Percentiles rank a stretch among this genome's conserved stretches.
phyloP scores from a whole-genome alignment of 1,140 invertebrate genomes.

The Eriocheir sinensis region DNA sequence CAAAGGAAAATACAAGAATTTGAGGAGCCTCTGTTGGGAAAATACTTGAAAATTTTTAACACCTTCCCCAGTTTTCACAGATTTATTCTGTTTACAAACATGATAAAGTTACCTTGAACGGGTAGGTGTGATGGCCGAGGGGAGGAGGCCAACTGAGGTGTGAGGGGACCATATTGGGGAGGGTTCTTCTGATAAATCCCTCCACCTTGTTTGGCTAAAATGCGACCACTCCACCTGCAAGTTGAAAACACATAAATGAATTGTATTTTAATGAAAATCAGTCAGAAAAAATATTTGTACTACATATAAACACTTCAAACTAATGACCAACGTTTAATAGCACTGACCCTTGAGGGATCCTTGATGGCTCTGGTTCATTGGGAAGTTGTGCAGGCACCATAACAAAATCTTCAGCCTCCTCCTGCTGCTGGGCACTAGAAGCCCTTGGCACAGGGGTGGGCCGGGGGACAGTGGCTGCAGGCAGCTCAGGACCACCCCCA shows the following conservation, averaged over 20 bases:
- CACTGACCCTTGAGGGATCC: conserved; percentile 71
- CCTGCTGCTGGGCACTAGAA: conserved; percentile 85
- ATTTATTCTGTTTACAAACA: background rate
- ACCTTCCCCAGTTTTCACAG: background rate
- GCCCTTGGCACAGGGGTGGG: conserved; percentile 72
- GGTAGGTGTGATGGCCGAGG: conserved; percentile 67
- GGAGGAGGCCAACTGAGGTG: conserved; percentile 68
- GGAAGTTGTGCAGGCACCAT: conserved; percentile 86
- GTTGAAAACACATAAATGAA: background rate
- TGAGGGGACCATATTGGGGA: conserved; percentile 67
- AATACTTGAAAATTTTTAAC: background rate
- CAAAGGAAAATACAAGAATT: background rate
- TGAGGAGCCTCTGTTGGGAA: background rate
- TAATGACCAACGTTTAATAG: background rate
- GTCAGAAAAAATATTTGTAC: background rate
- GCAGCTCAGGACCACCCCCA: conserved; percentile 48
- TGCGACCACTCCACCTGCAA: conserved; percentile 65
- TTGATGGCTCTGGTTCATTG: conserved; percentile 75
- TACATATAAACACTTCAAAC: background rate
- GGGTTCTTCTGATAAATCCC: conserved; percentile 69
- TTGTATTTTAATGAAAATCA: background rate
- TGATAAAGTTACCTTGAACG: conserved; percentile 66
- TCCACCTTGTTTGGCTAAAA: conserved; percentile 41
- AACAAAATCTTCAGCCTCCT: conserved; percentile 91
- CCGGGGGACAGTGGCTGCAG: conserved; percentile 48